Percentiles rank a stretch among this genome's conserved stretches.
Evolutionary conservation across 2,888 invertebrate genomes (phyloP).

Genomic region (Monochamus alternatus): DNA sequence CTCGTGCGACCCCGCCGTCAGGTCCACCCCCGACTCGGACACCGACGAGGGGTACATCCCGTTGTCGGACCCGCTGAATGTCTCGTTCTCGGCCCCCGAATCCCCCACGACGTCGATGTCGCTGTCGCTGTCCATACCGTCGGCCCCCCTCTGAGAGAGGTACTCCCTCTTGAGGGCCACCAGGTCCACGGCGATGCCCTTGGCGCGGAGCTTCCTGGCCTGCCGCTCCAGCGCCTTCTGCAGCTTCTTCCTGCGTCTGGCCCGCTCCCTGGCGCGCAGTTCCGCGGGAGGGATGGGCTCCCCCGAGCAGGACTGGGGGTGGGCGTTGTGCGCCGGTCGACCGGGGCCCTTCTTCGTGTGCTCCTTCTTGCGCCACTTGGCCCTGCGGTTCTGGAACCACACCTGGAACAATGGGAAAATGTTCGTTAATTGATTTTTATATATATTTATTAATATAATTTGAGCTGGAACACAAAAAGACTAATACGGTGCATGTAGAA

Average conservation of each 20-base stretch:
- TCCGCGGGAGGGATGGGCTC: slow-evolving; percentile 97
- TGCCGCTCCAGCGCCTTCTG: slow-evolving; percentile 93
- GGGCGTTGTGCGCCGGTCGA: slow-evolving; percentile 97
- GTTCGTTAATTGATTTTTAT: background rate
- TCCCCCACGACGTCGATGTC: slow-evolving; percentile 91
- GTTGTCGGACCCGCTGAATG: slow-evolving; percentile 73
- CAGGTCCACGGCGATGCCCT: slow-evolving; percentile 91
- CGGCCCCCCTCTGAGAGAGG: slow-evolving; percentile 83
- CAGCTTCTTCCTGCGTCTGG: slow-evolving; percentile 91
- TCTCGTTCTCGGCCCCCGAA: slow-evolving; percentile 82
- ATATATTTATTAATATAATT: too few relatives aligned
- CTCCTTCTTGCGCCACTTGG: slow-evolving; percentile 99
- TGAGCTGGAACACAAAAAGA: too few relatives aligned
- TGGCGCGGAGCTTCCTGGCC: slow-evolving; percentile 92
- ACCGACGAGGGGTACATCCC: slow-evolving; percentile 63
- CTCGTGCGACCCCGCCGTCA: slow-evolving; percentile 70
- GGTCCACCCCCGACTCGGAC: slow-evolving; percentile 68
- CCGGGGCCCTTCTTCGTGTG: slow-evolving; percentile 99
- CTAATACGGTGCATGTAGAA: too few relatives aligned
- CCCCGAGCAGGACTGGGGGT: slow-evolving; percentile 97
- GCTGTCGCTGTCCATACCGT: slow-evolving; percentile 74
- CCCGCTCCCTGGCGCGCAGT: slow-evolving; percentile 87
- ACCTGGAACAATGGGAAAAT: slow-evolving; percentile 79
- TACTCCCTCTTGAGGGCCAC: slow-evolving; percentile 90
- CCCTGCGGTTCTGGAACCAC: slow-evolving; percentile 99